Percentiles rank a stretch among this genome's conserved stretches.
Conservation (phyloP, 2,888 invertebrate species). For the Bedellia somnulentella region DNA sequence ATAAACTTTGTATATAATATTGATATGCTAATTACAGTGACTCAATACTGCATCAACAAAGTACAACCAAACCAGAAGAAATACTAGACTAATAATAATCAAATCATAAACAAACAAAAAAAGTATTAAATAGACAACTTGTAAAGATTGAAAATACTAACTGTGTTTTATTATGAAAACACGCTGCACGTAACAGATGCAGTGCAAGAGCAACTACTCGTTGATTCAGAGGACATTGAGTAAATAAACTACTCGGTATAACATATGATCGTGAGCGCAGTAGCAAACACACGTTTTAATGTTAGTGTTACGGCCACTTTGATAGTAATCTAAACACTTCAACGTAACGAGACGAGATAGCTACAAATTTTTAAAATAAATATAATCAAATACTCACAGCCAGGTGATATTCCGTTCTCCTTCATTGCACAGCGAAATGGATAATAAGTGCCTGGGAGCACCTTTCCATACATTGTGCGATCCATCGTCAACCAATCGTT, state of each 20-base stretch:
- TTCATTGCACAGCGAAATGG: slow-evolving; percentile 83
- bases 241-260: slow-evolving; percentile 15
- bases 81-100: too few species aligned
- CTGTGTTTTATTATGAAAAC: slow-evolving; percentile 18
- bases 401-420: slow-evolving; percentile 80
- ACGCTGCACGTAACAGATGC: slow-evolving; percentile 6
- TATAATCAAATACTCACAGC: too few species aligned
- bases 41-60: too few species aligned
- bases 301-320: slow-evolving; percentile 12
- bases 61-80: too few species aligned
- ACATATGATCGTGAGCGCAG: slow-evolving; percentile 17
- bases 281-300: slow-evolving; percentile 16
- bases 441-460: slow-evolving; percentile 81
- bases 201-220: slow-evolving; percentile 14
- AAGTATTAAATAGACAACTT: too few species aligned
- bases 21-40: too few species aligned
- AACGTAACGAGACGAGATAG: too few species aligned
- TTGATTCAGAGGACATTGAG: slow-evolving; percentile 29
- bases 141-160: too few species aligned
- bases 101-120: too few species aligned
- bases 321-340: too few species aligned
- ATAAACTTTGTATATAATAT: too few species aligned
- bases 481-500: slow-evolving; percentile 68
- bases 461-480: slow-evolving; percentile 88
- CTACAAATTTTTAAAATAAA: too few species aligned